Percentiles rank a stretch among this genome's conserved stretches.
phyloP scores from a whole-genome alignment of 2,113 vertebrate species.

The Cephalopholis sonnerati region DNA sequence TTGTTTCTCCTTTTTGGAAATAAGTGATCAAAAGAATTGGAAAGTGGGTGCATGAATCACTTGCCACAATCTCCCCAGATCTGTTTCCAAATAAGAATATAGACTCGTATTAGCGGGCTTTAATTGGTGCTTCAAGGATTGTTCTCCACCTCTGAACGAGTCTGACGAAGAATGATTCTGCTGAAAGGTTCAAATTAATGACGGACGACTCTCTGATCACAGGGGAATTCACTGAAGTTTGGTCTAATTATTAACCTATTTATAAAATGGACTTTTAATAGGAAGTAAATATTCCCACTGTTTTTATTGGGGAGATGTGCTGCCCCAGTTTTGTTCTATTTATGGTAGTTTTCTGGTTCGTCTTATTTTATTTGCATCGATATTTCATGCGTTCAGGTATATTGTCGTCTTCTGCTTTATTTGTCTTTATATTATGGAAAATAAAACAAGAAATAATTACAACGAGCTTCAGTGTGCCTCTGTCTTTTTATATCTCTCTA shows the following conservation, averaged over 20 bases:
- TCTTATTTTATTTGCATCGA: background rate
- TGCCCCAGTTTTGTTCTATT: background rate
- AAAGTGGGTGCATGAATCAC: background rate
- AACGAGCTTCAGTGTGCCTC: background rate
- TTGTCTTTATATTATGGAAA: no score
- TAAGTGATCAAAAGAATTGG: background rate
- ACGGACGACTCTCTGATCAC: no score
- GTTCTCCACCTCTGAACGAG: background rate
- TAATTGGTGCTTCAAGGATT: background rate
- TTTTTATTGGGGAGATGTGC: background rate
- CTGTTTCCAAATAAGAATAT: background rate
- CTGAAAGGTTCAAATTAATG: no score
- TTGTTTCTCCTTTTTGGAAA: conserved; percentile 8
- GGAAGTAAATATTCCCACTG: no score
- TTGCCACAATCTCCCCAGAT: background rate
- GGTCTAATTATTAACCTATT: no score
- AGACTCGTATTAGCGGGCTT: background rate
- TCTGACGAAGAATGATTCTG: no score
- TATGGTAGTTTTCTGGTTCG: background rate
- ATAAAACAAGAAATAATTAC: background rate
- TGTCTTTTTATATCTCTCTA: background rate
- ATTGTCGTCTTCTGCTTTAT: no score
- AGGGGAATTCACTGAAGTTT: no score
- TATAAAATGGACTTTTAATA: no score
- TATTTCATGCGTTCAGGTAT: background rate